Conservation (phyloP, 1,140 invertebrate genomes). For the honey bee (Apis mellifera) region DNA sequence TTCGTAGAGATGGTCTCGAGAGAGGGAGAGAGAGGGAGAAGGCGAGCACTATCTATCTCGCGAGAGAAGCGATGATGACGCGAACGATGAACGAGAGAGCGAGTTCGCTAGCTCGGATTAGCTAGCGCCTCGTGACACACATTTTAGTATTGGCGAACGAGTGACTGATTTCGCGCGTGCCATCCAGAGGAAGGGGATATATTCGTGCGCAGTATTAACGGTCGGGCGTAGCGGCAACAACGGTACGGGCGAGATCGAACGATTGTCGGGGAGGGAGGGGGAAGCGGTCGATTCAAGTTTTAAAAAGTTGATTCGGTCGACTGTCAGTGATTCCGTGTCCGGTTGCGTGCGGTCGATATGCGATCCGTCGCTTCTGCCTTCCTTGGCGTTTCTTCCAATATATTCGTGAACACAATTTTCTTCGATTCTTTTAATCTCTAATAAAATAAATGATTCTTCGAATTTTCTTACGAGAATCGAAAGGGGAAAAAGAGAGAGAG, state of each 20-base stretch:
- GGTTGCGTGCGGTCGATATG: too few relatives aligned
- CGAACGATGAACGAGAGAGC: background rate
- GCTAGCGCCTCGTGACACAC: slow-evolving; percentile 10
- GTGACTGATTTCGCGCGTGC: slow-evolving; percentile 16
- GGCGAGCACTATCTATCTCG: background rate
- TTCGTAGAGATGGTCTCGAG: background rate
- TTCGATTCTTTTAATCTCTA: too few relatives aligned
- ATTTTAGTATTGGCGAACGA: background rate
- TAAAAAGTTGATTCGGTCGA: too few relatives aligned
- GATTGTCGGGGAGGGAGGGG: background rate
- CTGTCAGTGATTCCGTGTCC: background rate
- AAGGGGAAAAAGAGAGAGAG: too few relatives aligned
- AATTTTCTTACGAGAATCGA: too few relatives aligned
- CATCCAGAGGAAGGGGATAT: background rate
- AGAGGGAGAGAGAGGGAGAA: background rate
- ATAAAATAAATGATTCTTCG: too few relatives aligned
- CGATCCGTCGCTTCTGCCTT: too few relatives aligned
- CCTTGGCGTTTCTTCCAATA: too few relatives aligned
- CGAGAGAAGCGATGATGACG: background rate
- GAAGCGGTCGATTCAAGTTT: background rate
- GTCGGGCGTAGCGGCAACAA: background rate
- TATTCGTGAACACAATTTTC: too few relatives aligned
- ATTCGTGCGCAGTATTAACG: background rate
- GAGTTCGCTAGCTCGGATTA: background rate
- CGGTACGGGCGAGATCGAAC: background rate